Evolutionary conservation across 2,888 invertebrate genomes (phyloP).

Genomic region (Parnassius apollo): DNA sequence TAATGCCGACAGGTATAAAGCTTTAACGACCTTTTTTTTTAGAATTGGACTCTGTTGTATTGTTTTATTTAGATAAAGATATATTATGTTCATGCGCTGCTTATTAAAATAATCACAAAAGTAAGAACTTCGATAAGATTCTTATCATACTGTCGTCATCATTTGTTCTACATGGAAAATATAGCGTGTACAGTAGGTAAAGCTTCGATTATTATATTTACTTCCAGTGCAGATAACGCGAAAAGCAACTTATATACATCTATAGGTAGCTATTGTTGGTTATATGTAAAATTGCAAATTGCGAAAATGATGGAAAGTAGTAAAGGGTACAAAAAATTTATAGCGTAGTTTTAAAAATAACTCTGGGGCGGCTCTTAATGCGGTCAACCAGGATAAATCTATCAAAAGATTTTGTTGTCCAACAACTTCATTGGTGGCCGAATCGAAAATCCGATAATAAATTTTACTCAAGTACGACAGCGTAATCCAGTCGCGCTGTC

Average conservation of each 20-base stretch:
- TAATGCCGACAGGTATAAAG: slow-evolving; percentile 17
- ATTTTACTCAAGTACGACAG: slow-evolving; percentile 80
- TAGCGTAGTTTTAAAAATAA: slow-evolving; percentile 74
- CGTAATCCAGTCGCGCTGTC: slow-evolving; percentile 78
- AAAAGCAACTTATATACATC: slow-evolving; percentile 1
- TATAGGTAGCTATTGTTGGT: slow-evolving; percentile 6
- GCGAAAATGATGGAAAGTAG: slow-evolving; percentile 19
- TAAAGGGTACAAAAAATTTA: slow-evolving; percentile 63
- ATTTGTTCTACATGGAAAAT: slow-evolving; percentile 26
- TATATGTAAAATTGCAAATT: slow-evolving; percentile 5
- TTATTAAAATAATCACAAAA: slow-evolving; percentile 18
- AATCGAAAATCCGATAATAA: slow-evolving; percentile 81
- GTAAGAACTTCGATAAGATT: slow-evolving; percentile 15
- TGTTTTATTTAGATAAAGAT: slow-evolving; percentile 3
- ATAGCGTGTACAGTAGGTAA: slow-evolving; percentile 20
- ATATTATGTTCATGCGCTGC: slow-evolving; percentile 3
- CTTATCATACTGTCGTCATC: slow-evolving; percentile 21
- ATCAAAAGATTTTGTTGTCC: slow-evolving; percentile 81
- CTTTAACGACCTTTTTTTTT: slow-evolving; percentile 12
- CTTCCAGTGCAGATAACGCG: slow-evolving; percentile 6
- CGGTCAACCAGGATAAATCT: slow-evolving; percentile 80
- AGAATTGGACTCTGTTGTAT: slow-evolving; percentile 5
- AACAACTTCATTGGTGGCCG: slow-evolving; percentile 82
- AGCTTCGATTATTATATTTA: slow-evolving; percentile 14
- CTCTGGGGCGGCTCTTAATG: slow-evolving; percentile 72